These are phyloP conservation scores for Caenorhabditis wallacei DNA, from an alignment of 2,888 invertebrate species.

Conservation along the genomic window DNA sequence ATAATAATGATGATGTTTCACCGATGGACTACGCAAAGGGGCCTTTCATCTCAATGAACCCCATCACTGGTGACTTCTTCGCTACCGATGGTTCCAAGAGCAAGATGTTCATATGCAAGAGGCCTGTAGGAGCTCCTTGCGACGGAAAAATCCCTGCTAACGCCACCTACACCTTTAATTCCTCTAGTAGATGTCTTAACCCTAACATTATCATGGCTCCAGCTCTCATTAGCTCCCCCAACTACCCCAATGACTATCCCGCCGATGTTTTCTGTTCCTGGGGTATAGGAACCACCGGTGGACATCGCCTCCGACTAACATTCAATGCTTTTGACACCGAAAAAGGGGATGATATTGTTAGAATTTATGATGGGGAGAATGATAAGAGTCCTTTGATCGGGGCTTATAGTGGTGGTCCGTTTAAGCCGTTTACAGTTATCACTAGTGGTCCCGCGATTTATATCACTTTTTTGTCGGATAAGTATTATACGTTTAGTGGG, in stretches of 20 bases:
- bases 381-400: background rate
- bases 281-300: background rate
- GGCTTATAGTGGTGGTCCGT: background rate
- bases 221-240: background rate
- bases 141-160: background rate
- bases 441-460: background rate
- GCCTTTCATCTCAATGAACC: background rate
- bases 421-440: background rate
- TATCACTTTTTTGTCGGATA: background rate
- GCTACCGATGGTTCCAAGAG: background rate
- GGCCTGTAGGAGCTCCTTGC: background rate
- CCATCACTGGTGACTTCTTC: background rate
- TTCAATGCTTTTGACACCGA: conserved; percentile 1
- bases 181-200: background rate
- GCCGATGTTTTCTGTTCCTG: conserved; percentile 1
- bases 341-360: background rate
- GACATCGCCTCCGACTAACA: background rate
- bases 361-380: background rate
- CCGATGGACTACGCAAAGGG: background rate
- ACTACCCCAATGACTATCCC: background rate
- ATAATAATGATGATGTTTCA: conserved; percentile 1
- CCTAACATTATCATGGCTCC: background rate
- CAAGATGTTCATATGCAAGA: background rate
- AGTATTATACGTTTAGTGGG: background rate
- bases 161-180: background rate